Percentiles rank a stretch among this genome's conserved stretches.
These are phyloP conservation scores for Rhinichthys klamathensis DNA, from an alignment of 2,113 vertebrate genomes.

Conservation along the genomic window DNA sequence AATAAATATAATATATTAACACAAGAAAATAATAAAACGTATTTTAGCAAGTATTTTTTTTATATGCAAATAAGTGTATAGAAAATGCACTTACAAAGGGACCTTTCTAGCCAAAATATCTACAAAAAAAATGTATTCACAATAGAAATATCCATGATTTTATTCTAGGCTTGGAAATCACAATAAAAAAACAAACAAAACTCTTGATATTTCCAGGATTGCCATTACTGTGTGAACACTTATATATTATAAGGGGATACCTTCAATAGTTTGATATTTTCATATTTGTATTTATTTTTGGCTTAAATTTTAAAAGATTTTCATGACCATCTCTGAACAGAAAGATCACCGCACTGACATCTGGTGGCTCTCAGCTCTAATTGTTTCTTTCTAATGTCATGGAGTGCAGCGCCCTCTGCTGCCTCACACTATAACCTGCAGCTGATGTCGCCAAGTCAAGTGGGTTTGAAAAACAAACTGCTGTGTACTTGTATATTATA, in stretches of 20 bases:
- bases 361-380: constrained; percentile 9
- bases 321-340: neutral
- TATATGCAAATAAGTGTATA: neutral
- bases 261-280: neutral
- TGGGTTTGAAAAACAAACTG: neutral
- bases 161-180: neutral
- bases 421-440: constrained; percentile 8
- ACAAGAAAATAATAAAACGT: too few relatives aligned
- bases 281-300: neutral
- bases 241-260: neutral
- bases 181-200: too few relatives aligned
- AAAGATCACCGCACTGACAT: neutral
- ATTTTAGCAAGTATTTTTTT: too few relatives aligned
- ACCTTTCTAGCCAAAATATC: neutral
- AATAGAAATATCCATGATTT: neutral
- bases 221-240: neutral
- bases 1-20: too few relatives aligned
- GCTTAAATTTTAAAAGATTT: neutral
- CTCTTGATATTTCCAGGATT: neutral
- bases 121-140: neutral
- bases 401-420: constrained; percentile 28
- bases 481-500: neutral
- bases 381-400: neutral
- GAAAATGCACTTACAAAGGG: neutral
- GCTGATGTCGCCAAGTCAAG: neutral